Evolutionary conservation across 2,888 invertebrate species (phyloP).

Genomic region (Cryptophagus acutangulus): DNA sequence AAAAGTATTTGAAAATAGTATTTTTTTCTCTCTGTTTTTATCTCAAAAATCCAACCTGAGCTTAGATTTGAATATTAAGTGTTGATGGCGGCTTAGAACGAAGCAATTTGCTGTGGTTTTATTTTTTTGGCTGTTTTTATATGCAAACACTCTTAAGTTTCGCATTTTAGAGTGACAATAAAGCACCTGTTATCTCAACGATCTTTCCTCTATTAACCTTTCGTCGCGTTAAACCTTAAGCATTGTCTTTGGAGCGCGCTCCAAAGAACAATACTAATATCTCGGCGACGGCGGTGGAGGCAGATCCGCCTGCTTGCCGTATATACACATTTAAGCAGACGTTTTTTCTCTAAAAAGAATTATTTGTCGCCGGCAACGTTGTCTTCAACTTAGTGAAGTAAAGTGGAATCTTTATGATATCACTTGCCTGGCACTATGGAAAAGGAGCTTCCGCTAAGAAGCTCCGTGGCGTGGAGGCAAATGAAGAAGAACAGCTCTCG

Average conservation of each 20-base stretch:
- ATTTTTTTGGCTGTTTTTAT: no score
- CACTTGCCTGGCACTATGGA: conserved; percentile 27
- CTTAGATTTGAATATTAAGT: no score
- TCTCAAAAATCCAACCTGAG: no score
- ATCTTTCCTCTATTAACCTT: conserved; percentile 17
- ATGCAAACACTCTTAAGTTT: conserved; percentile 6
- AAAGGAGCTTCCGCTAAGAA: conserved; percentile 26
- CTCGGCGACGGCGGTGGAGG: conserved; percentile 5
- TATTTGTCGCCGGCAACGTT: conserved; percentile 26
- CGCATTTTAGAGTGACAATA: conserved; percentile 14
- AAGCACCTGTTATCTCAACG: conserved; percentile 18
- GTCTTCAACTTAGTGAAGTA: no score
- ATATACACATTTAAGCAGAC: conserved; percentile 31
- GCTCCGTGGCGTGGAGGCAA: conserved; percentile 29
- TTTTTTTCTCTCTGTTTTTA: no score
- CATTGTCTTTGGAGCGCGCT: conserved; percentile 13
- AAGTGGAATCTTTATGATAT: conserved; percentile 37
- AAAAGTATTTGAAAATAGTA: no score
- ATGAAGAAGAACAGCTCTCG: conserved; percentile 35
- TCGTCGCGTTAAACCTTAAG: conserved; percentile 14
- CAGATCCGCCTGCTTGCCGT: not conserved
- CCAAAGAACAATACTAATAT: conserved; percentile 15
- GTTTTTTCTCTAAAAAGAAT: conserved; percentile 31
- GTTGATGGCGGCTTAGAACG: no score
- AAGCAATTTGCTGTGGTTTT: no score